Evolutionary conservation across 1,140 invertebrate genomes (phyloP).

Genomic region (Coelopa frigida): DNA sequence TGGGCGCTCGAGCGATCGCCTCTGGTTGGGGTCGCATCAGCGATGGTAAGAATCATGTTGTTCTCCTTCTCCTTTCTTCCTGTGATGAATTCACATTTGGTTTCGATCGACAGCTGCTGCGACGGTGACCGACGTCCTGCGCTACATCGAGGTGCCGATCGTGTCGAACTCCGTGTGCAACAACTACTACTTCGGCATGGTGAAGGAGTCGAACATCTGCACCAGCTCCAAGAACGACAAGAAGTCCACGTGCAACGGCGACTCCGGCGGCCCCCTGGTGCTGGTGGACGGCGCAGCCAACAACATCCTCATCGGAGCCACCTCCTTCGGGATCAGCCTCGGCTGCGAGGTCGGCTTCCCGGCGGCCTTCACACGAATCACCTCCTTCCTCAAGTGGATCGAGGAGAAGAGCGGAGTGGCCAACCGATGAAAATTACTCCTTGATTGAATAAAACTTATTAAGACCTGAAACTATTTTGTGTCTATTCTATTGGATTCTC

Average conservation of each 20-base stretch:
- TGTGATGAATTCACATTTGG: not conserved
- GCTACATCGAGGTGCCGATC: slow-evolving; percentile 25
- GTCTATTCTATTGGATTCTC: too few species aligned
- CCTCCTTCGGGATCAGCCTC: slow-evolving; percentile 48
- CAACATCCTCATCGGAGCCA: slow-evolving; percentile 46
- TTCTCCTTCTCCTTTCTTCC: not conserved
- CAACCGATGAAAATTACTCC: slow-evolving; percentile 13
- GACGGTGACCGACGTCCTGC: slow-evolving; percentile 17
- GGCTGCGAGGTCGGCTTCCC: slow-evolving; percentile 50
- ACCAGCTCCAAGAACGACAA: slow-evolving; percentile 30
- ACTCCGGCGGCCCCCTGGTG: slow-evolving; percentile 49
- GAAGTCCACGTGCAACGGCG: slow-evolving; percentile 41
- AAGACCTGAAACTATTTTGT: too few species aligned
- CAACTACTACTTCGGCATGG: slow-evolving; percentile 16
- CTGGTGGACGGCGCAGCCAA: slow-evolving; percentile 42
- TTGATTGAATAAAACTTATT: too few species aligned
- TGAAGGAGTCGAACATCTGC: slow-evolving; percentile 22
- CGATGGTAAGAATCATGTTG: slow-evolving; percentile 16
- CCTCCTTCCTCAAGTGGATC: slow-evolving; percentile 51
- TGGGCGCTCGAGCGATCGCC: slow-evolving; percentile 27
- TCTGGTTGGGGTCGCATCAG: slow-evolving; percentile 43
- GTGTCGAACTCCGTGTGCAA: slow-evolving; percentile 19
- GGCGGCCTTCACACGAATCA: slow-evolving; percentile 50
- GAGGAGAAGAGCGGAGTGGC: slow-evolving; percentile 18
- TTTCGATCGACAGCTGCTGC: slow-evolving; percentile 35